Evolutionary conservation across 2,888 invertebrate genomes (phyloP).

Genomic region (Bombylius discolor): DNA sequence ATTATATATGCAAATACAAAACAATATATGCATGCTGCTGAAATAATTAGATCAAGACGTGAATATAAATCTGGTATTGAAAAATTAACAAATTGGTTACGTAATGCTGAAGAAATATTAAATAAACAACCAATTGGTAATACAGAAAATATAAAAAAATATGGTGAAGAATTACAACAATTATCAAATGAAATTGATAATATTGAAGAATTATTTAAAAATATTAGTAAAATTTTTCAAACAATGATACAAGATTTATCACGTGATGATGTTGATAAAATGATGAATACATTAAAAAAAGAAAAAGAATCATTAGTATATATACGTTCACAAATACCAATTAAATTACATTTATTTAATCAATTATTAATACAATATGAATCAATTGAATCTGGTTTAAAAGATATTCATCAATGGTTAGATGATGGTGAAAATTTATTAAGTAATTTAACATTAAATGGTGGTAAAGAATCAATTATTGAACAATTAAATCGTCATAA

Average conservation of each 20-base stretch:
- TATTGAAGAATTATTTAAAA: slow-evolving; percentile 80
- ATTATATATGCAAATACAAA: slow-evolving; percentile 70
- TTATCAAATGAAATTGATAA: slow-evolving; percentile 72
- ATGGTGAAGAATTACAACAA: slow-evolving; percentile 62
- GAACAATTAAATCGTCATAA: slow-evolving; percentile 70
- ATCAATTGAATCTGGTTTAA: slow-evolving; percentile 74
- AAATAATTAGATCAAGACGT: slow-evolving; percentile 66
- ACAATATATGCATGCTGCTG: slow-evolving; percentile 80
- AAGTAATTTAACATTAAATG: slow-evolving; percentile 43
- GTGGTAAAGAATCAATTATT: slow-evolving; percentile 58
- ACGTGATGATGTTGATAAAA: slow-evolving; percentile 78
- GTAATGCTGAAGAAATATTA: slow-evolving; percentile 58
- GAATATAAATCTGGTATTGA: slow-evolving; percentile 64
- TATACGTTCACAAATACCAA: slow-evolving; percentile 69
- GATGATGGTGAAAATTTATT: slow-evolving; percentile 69
- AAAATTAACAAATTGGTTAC: slow-evolving; percentile 65
- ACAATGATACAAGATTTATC: slow-evolving; percentile 77
- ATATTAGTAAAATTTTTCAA: slow-evolving; percentile 84
- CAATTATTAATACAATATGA: slow-evolving; percentile 79
- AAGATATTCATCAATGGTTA: slow-evolving; percentile 76
- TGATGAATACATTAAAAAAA: slow-evolving; percentile 76
- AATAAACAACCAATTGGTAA: slow-evolving; percentile 55
- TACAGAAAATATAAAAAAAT: slow-evolving; percentile 64
- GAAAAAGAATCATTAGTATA: slow-evolving; percentile 80
- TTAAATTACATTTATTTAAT: slow-evolving; percentile 67